Percentiles rank a stretch among this genome's conserved stretches.
phyloP scores from a whole-genome alignment of 2,113 vertebrate genomes.

The Mormoops blainvillei region DNA sequence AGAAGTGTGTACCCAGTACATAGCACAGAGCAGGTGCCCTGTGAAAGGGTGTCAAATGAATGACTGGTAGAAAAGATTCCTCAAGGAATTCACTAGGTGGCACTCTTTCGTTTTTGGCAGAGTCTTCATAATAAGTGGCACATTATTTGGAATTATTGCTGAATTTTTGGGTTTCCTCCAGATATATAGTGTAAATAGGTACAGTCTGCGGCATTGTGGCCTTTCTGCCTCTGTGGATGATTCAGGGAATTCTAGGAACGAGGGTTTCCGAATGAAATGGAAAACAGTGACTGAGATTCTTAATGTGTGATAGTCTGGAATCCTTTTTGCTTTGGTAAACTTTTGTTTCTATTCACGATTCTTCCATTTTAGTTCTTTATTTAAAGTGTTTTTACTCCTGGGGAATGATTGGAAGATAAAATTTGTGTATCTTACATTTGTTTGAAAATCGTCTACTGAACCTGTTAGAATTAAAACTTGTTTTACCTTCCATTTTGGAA shows the following conservation, averaged over 20 bases:
- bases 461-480: neutral
- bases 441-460: conserved; percentile 4
- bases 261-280: neutral
- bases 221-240: neutral
- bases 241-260: neutral
- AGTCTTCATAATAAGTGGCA: neutral
- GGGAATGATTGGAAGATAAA: neutral
- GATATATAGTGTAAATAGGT: neutral
- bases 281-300: conserved; percentile 14
- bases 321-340: neutral
- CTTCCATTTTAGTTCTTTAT: neutral
- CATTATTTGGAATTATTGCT: conserved; percentile 1
- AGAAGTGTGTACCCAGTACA: too few species aligned
- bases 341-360: neutral
- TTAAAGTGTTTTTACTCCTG: neutral
- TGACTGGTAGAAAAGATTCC: neutral
- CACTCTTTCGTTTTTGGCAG: conserved; percentile 54
- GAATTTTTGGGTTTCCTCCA: conserved; percentile 8
- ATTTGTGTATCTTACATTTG: neutral
- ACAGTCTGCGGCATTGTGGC: neutral
- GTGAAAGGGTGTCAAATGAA: neutral
- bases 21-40: neutral
- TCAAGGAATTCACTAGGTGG: conserved; percentile 58
- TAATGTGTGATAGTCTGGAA: neutral
- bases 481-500: conserved; percentile 23